Conservation (phyloP, 2,797 vertebrate species). For the Sebastes alutus region DNA sequence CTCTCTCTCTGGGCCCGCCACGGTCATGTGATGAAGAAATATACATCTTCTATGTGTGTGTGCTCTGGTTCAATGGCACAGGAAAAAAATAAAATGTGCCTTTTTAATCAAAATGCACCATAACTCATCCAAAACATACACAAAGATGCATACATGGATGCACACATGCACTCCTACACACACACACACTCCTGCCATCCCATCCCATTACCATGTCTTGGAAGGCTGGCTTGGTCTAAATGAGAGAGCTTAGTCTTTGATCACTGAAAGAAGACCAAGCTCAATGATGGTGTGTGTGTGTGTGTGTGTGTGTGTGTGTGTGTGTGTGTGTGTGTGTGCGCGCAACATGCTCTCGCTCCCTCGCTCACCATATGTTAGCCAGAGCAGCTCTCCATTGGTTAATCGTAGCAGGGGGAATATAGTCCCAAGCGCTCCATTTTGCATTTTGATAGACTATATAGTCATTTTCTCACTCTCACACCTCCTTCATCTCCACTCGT, state of each 20-base stretch:
- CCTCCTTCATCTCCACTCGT: slow-evolving; percentile 36
- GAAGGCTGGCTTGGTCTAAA: slow-evolving; percentile 41
- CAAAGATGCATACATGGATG: background rate
- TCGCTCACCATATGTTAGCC: slow-evolving; percentile 57
- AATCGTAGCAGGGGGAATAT: slow-evolving; percentile 37
- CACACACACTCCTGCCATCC: background rate
- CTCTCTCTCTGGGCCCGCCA: background rate
- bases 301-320: slow-evolving; percentile 1
- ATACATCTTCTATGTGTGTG: background rate
- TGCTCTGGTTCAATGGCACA: background rate
- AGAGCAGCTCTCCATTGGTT: slow-evolving; percentile 38
- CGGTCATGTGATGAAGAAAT: slow-evolving; percentile 28
- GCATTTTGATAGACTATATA: slow-evolving; percentile 58
- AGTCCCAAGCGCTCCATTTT: slow-evolving; percentile 56
- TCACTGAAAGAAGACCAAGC: slow-evolving; percentile 33
- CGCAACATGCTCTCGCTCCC: background rate
- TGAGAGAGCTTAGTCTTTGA: slow-evolving; percentile 55
- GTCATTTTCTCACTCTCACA: slow-evolving; percentile 50
- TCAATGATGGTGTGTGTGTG: background rate
- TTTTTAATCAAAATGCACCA: background rate
- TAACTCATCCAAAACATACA: background rate
- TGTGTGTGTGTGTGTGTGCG: background rate
- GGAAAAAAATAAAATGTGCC: background rate
- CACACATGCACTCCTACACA: background rate
- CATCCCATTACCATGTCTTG: slow-evolving; percentile 38